Evolutionary conservation across 2,888 invertebrate genomes (phyloP), one percentile per base, ranked within the genome.

Genomic region (Cyclophora albipunctata): DNA sequence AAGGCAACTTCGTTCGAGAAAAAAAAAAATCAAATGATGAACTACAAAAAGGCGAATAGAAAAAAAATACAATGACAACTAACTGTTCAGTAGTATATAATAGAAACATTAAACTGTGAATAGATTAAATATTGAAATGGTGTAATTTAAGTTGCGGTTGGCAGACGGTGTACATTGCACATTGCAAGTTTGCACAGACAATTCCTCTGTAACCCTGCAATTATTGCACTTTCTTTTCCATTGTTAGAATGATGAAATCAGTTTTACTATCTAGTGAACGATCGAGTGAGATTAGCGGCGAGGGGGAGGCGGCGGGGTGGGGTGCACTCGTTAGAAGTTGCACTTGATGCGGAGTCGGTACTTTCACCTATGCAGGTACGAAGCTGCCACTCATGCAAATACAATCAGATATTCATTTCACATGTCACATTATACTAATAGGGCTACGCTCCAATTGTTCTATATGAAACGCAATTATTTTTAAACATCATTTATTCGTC

Each of bases 201-300:
- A 71, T 78, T 76, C 78, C 79, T 77, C 72, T 63, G 20, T 20
- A 20, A 88, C 80, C 75, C 84, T 84, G 75, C 84, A 81, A 75
- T 87, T 90, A 81, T 74, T 81, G 79, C 82, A 86, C 79, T 84
- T 91, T 75, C 84, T 78, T 75, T 88, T 82, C 78, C 77, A 83
- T 83, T 85, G 78, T 84, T 81, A 76, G 69, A 70, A 72, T 79
- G 80, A 77, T 83, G 77, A 74, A 84, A 79, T 77, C 79, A 80
- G 75, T 81, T 74, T 82, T 81, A 84, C 81, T 83, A 82, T 84
- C 82, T 76, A 37, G 37, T 74, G 69, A 71, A 79, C 81, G 71
- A 84, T 78, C 60, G 81, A 85, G 77, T 83, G 88, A 74, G 81
- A 78, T 80, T 73, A 70, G 81, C 78, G 77, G 48, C 61, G 58